These are phyloP conservation scores for Metopia argyrocephala DNA, from an alignment of 2,888 invertebrate genomes.

Conservation along the genomic window DNA sequence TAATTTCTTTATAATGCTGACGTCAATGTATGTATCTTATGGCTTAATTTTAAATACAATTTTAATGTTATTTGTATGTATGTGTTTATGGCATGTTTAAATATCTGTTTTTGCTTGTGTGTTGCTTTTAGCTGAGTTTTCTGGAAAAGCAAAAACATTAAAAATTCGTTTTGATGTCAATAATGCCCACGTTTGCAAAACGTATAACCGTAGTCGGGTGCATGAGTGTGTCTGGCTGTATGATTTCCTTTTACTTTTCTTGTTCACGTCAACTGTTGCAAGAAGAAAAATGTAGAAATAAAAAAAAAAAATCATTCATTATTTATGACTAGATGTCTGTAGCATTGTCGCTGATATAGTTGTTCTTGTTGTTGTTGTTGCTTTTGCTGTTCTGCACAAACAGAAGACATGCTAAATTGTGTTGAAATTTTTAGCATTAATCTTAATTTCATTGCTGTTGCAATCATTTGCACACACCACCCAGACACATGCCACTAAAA, in stretches of 20 bases:
- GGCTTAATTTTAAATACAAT: too few relatives aligned
- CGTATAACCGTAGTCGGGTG: neutral
- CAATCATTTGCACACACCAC: neutral
- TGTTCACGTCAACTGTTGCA: neutral
- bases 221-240: neutral
- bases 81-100: neutral
- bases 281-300: too few relatives aligned
- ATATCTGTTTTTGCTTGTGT: neutral
- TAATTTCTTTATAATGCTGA: too few relatives aligned
- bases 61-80: neutral
- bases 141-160: conserved; percentile 33
- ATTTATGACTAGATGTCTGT: conserved; percentile 10
- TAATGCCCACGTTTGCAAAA: conserved; percentile 42
- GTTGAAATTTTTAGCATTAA: conserved; percentile 55
- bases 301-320: conserved; percentile 17
- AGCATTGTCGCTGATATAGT: conserved; percentile 9
- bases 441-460: conserved; percentile 53
- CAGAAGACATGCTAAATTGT: conserved; percentile 43
- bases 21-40: too few relatives aligned
- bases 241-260: neutral
- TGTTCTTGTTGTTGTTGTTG: conserved; percentile 18
- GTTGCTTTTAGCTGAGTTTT: conserved; percentile 26
- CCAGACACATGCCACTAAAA: neutral
- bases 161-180: conserved; percentile 42
- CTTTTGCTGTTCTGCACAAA: neutral